Conservation (phyloP, 1,140 invertebrate species). For the Cepaea nemoralis region DNA sequence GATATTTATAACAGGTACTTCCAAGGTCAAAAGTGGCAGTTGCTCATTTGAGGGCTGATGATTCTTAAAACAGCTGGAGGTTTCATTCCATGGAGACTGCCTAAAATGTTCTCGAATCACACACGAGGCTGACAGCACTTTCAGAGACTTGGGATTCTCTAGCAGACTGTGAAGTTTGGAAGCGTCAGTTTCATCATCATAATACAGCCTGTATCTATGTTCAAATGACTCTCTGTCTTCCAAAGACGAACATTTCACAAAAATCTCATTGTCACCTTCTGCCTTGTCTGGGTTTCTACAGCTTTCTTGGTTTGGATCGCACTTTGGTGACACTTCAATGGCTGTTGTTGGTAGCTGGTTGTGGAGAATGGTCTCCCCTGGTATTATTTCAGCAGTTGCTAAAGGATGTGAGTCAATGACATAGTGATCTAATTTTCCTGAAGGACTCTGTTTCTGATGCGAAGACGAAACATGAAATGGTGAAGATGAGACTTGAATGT, state of each 20-base stretch:
- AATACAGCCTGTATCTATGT: constrained; percentile 15
- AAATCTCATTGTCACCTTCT: neutral
- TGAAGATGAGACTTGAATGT: neutral
- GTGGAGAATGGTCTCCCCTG: no score
- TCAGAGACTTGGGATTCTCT: neutral
- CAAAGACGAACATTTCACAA: neutral
- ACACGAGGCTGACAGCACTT: neutral
- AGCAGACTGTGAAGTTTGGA: neutral
- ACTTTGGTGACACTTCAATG: neutral
- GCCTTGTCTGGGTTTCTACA: no score
- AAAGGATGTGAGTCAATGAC: neutral
- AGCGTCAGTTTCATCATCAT: constrained; percentile 16
- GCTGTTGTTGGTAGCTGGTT: neutral
- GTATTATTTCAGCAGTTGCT: neutral
- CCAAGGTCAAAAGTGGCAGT: neutral
- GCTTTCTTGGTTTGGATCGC: neutral
- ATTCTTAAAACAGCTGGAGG: neutral
- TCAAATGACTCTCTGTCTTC: constrained; percentile 19
- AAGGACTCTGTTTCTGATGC: neutral
- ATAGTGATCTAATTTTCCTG: neutral
- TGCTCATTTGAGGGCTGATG: neutral
- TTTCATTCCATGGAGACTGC: neutral
- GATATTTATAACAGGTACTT: neutral
- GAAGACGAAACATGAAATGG: neutral
- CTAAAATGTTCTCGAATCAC: constrained; percentile 6